These are phyloP conservation scores for Coptotermes formosanus DNA, from an alignment of 1,140 invertebrate genomes.

Conservation along the genomic window DNA sequence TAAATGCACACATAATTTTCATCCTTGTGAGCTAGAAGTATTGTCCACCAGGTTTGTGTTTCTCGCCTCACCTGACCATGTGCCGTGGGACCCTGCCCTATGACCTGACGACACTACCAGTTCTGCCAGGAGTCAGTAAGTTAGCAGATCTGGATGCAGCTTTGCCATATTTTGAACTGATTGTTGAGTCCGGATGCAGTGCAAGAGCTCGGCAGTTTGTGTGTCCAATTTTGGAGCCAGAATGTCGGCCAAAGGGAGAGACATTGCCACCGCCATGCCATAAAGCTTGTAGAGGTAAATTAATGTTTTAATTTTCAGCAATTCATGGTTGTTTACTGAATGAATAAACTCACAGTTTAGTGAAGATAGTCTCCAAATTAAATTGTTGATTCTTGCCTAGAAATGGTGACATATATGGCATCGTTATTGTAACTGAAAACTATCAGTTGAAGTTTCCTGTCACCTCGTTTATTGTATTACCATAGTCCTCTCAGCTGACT, in stretches of 20 bases:
- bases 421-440: no score
- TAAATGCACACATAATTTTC: no score
- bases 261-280: conserved; percentile 59
- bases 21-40: neutral
- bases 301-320: neutral
- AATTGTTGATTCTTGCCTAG: no score
- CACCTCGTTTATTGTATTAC: no score
- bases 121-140: conserved; percentile 43
- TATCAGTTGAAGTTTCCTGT: no score
- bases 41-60: conserved; percentile 12
- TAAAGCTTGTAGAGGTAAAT: conserved; percentile 62
- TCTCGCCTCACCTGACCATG: conserved; percentile 32
- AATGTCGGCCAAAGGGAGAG: conserved; percentile 58
- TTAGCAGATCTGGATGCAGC: conserved; percentile 48
- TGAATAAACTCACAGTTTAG: no score
- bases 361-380: no score
- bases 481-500: no score
- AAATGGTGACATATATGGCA: no score
- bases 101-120: conserved; percentile 55
- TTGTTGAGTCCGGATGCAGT: conserved; percentile 62
- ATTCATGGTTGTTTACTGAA: no score
- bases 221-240: conserved; percentile 63
- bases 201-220: conserved; percentile 58
- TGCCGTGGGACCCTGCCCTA: conserved; percentile 63
- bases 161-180: conserved; percentile 52